A percentile compares a stretch with the other conserved stretches of the same genome.
Conservation (phyloP, 2,113 vertebrate species). For the Acrocephalus kingi region DNA sequence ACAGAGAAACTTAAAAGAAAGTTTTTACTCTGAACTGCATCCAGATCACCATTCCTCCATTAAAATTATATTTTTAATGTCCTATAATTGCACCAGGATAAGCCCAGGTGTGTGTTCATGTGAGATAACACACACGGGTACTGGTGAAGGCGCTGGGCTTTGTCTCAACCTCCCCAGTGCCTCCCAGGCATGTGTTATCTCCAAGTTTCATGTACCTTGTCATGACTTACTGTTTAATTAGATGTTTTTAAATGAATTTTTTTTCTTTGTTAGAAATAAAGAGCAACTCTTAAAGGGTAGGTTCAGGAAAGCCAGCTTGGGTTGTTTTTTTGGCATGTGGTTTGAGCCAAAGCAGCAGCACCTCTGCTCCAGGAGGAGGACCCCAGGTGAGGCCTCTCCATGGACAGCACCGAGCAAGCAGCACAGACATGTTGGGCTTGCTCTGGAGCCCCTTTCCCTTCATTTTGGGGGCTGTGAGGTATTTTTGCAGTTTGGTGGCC, state of each 20-base stretch:
- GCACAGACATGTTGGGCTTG: accelerated
- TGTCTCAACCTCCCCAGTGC: constrained; percentile 32
- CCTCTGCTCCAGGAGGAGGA: not conserved
- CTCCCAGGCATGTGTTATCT: constrained; percentile 59
- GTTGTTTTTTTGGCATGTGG: not conserved
- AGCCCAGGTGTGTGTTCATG: constrained; percentile 54
- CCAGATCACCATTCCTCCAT: constrained; percentile 61
- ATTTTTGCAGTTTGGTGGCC: accelerated
- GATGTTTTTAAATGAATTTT: constrained; percentile 46
- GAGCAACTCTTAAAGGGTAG: not conserved
- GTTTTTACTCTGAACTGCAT: constrained; percentile 53
- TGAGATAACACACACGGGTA: constrained; percentile 40
- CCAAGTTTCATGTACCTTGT: constrained; percentile 62
- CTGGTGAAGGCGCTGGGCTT: constrained; percentile 31
- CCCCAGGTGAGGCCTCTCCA: not conserved
- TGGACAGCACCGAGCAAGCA: accelerated
- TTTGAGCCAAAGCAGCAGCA: not conserved
- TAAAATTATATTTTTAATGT: constrained; percentile 59
- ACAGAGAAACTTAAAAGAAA: constrained; percentile 52
- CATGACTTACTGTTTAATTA: constrained; percentile 71
- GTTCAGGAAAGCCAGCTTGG: constrained; percentile 14
- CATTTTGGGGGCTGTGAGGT: not conserved
- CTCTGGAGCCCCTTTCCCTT: not conserved
- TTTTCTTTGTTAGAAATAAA: constrained; percentile 22
- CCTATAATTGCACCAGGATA: constrained; percentile 62